Percentiles rank a stretch among this genome's conserved stretches.
phyloP scores from a whole-genome alignment of 2,888 invertebrate species.

The Geotrupes spiniger region DNA sequence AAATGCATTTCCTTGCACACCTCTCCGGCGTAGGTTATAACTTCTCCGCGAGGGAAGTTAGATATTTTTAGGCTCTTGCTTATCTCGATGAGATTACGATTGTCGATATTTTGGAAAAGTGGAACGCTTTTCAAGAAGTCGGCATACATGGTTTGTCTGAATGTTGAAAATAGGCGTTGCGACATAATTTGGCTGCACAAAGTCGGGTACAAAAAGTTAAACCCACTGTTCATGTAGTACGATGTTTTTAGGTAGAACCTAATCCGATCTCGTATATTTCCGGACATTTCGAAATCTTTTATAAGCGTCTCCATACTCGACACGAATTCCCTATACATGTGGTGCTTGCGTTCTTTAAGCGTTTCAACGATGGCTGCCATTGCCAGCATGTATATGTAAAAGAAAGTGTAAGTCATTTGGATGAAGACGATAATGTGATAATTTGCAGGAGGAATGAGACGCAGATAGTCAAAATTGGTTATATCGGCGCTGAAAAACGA shows the following conservation, averaged over 20 bases:
- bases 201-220: constrained; percentile 8
- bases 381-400: constrained; percentile 13
- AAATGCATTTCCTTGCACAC: constrained; percentile 30
- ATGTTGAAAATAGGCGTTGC: constrained; percentile 6
- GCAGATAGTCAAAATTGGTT: constrained; percentile 12
- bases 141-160: constrained; percentile 13
- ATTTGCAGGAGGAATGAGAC: not conserved
- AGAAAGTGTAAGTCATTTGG: constrained; percentile 15
- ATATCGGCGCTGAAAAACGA: constrained; percentile 15
- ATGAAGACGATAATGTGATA: constrained; percentile 6
- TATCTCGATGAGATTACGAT: constrained; percentile 22
- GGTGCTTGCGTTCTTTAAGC: constrained; percentile 44
- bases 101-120: constrained; percentile 8
- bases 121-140: constrained; percentile 10
- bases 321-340: constrained; percentile 17
- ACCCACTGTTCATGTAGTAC: constrained; percentile 12
- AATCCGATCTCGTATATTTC: constrained; percentile 49
- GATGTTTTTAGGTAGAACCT: constrained; percentile 8
- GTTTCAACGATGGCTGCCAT: constrained; percentile 53
- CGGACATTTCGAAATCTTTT: constrained; percentile 53
- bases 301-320: constrained; percentile 50
- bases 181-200: constrained; percentile 15
- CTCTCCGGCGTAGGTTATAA: constrained; percentile 31
- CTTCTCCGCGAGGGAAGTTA: constrained; percentile 29
- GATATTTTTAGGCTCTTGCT: constrained; percentile 18